Evolutionary conservation across 2,888 invertebrate species (phyloP), one percentile per base, ranked within the genome.

Genomic region (Napeogenes inachia): DNA sequence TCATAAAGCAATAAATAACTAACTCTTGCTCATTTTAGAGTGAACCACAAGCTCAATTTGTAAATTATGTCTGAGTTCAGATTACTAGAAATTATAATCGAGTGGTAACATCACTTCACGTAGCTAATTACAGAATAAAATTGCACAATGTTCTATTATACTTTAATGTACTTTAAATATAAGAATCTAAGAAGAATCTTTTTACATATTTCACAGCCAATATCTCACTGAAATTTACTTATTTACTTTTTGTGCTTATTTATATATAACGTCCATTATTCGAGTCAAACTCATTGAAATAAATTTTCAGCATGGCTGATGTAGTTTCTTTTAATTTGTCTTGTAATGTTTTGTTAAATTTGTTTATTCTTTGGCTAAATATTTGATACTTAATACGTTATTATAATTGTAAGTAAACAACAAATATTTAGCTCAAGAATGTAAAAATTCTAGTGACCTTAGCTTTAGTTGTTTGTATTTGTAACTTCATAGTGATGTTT

Each of bases 301-400:
- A 84, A 85, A 84, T 65, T 71, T 69, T 75, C 81, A 83, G 83
- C 81, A 65, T 77, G 80, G 84, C 81, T 85, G 82, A 78, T 81
- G 79, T 77, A 76, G 75, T 78, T 75, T 50, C 50, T 79, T 84
- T 82, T 70, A 77, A 80, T 83, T 75, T 62, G 65, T 50, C 50
- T 50, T 50, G 50, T 4, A 38, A 56, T 63, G 59, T 68, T 57
- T 66, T 70, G 66, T 63, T 72, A 61, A 66, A 42, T 66, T 73
- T 21, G 21, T 3, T 50, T 47, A 50, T 50, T 50, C 10, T 50
- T 50, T 21, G 30, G 50, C 50, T 30, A 50, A 50, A 30, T 50
- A 50, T 50, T 8, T 8, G 50, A n/a, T 8, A 10, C 30, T 30
- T 30, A 30, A 47, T 6, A 35, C 21, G 21, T 21, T 21, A 21